Percentiles rank a stretch among this genome's conserved stretches.
Evolutionary conservation across 2,113 vertebrate genomes (phyloP).

Genomic region (Paedocypris sp.): DNA sequence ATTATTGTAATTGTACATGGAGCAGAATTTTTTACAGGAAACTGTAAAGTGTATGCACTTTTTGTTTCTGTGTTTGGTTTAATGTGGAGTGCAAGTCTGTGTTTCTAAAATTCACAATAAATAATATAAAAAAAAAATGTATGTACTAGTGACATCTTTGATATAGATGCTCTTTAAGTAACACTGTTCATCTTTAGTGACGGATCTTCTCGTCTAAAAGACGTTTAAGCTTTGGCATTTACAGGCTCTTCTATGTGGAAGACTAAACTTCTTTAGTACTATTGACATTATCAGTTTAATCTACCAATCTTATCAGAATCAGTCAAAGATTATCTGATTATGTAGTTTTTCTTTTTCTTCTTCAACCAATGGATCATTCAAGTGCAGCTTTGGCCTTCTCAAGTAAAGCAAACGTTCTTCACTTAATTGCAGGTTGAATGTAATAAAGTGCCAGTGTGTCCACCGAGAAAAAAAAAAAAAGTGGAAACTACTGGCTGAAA

Average conservation of each 20-base stretch:
- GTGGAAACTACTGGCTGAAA: background rate
- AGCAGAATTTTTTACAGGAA: too few species aligned
- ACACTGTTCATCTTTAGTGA: background rate
- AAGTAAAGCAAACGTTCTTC: constrained; percentile 31
- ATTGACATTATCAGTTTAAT: background rate
- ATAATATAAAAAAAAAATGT: too few species aligned
- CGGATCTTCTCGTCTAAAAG: background rate
- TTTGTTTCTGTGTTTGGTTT: too few species aligned
- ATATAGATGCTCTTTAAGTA: too few species aligned
- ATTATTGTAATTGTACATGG: too few species aligned
- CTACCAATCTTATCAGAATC: background rate
- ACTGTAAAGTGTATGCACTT: too few species aligned
- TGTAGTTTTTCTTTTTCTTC: background rate
- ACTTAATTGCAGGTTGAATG: constrained; percentile 34
- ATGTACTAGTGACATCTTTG: too few species aligned
- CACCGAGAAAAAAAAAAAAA: constrained; percentile 6
- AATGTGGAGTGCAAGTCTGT: too few species aligned
- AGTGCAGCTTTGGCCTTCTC: constrained; percentile 1
- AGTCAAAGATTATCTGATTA: background rate
- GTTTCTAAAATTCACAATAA: too few species aligned
- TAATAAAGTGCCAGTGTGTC: constrained; percentile 37
- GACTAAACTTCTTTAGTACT: background rate
- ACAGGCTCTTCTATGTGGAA: background rate
- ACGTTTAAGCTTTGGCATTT: background rate
- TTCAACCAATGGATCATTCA: constrained; percentile 17